These are phyloP conservation scores for Neria commutata DNA, from an alignment of 2,888 invertebrate genomes.

Conservation along the genomic window DNA sequence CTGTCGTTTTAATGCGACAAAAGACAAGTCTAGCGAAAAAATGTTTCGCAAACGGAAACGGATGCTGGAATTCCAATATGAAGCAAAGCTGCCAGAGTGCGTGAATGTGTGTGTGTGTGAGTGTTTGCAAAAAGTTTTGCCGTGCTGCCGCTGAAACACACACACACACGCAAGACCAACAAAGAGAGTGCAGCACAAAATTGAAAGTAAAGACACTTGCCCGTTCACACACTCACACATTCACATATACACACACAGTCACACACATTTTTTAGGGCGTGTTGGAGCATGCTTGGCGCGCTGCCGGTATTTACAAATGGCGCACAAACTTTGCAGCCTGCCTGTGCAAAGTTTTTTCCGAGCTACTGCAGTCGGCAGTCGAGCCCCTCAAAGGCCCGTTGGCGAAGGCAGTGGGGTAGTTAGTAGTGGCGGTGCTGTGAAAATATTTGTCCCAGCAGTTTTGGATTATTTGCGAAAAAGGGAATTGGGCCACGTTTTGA, in stretches of 20 bases:
- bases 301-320: background rate
- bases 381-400: no score
- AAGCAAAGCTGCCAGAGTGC: background rate
- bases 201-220: no score
- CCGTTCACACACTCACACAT: background rate
- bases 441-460: no score
- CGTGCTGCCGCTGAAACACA: background rate
- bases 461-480: no score
- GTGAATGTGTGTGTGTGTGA: background rate
- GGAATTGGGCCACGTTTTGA: no score
- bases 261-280: background rate
- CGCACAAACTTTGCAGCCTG: background rate
- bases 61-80: constrained; percentile 20
- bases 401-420: no score
- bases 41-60: constrained; percentile 19
- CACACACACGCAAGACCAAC: background rate
- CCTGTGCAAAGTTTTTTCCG: no score
- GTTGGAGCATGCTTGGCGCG: background rate
- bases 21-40: constrained; percentile 1
- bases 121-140: background rate
- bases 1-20: constrained; percentile 11
- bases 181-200: background rate
- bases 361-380: no score
- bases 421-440: no score
- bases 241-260: background rate